Conservation (phyloP, 2,113 vertebrate species). For the Melanotaenia duboulayi region DNA sequence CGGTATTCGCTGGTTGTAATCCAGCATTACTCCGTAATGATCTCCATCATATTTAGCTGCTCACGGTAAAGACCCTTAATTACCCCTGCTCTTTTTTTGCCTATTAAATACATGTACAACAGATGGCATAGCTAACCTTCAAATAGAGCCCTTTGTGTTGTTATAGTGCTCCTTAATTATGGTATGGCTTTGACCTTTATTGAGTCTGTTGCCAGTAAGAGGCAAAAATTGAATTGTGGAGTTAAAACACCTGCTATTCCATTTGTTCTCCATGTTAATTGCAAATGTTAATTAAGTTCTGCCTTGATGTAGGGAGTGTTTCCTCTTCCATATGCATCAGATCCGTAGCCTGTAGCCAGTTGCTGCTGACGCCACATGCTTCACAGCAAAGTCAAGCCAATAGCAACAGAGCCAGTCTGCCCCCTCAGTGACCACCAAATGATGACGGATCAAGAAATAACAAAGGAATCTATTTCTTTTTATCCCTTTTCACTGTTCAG, state of each 20-base stretch:
- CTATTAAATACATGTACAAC: constrained; percentile 22
- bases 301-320: constrained; percentile 31
- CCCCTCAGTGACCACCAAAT: neutral
- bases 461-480: neutral
- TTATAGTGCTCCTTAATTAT: constrained; percentile 50
- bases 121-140: constrained; percentile 57
- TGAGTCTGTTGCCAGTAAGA: constrained; percentile 46
- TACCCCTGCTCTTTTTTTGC: constrained; percentile 32
- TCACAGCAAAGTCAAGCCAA: constrained; percentile 10
- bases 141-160: constrained; percentile 40
- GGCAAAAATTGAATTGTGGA: constrained; percentile 68
- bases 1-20: constrained; percentile 2
- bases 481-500: neutral
- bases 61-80: constrained; percentile 33
- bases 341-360: neutral
- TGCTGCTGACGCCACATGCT: constrained; percentile 1
- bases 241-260: constrained; percentile 67
- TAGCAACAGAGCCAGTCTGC: constrained; percentile 14
- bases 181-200: constrained; percentile 53
- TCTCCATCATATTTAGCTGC: constrained; percentile 44
- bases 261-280: constrained; percentile 72
- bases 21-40: constrained; percentile 25
- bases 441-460: neutral
- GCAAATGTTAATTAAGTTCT: constrained; percentile 71
- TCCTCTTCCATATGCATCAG: constrained; percentile 16